These are phyloP conservation scores for Rhamphomyia laevipes DNA, from an alignment of 2,888 invertebrate species.

Conservation along the genomic window DNA sequence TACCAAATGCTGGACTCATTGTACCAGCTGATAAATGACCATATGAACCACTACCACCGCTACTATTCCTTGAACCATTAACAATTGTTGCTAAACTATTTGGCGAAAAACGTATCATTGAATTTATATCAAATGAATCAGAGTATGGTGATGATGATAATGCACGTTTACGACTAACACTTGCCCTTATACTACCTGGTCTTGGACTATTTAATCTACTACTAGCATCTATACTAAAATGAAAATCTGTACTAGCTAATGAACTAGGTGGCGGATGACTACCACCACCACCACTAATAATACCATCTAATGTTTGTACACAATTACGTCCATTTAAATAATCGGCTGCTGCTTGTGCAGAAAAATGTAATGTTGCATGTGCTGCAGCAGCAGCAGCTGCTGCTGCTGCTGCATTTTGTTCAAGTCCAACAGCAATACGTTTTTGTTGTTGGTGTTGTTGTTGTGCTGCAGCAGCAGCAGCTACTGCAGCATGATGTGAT, in stretches of 20 bases:
- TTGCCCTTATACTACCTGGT: slow-evolving; percentile 40
- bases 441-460: slow-evolving; percentile 17
- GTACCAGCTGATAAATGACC: slow-evolving; percentile 91
- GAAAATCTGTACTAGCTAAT: slow-evolving; percentile 76
- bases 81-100: slow-evolving; percentile 75
- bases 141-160: slow-evolving; percentile 91
- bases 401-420: slow-evolving; percentile 17
- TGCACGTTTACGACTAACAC: slow-evolving; percentile 77
- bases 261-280: slow-evolving; percentile 46
- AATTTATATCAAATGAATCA: slow-evolving; percentile 89
- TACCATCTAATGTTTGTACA: slow-evolving; percentile 16
- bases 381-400: slow-evolving; percentile 22
- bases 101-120: slow-evolving; percentile 90
- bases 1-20: slow-evolving; percentile 73
- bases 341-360: slow-evolving; percentile 42
- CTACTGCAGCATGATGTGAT: slow-evolving; percentile 40
- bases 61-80: slow-evolving; percentile 67
- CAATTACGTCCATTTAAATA: slow-evolving; percentile 45
- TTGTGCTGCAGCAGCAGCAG: slow-evolving; percentile 22
- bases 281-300: neutral
- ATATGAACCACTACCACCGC: slow-evolving; percentile 88
- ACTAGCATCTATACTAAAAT: slow-evolving; percentile 78
- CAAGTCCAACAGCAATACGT: neutral
- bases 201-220: slow-evolving; percentile 56
- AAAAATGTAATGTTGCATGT: slow-evolving; percentile 26